These are phyloP conservation scores for Bacillus rossius DNA, from an alignment of 1,140 invertebrate genomes.

Conservation along the genomic window DNA sequence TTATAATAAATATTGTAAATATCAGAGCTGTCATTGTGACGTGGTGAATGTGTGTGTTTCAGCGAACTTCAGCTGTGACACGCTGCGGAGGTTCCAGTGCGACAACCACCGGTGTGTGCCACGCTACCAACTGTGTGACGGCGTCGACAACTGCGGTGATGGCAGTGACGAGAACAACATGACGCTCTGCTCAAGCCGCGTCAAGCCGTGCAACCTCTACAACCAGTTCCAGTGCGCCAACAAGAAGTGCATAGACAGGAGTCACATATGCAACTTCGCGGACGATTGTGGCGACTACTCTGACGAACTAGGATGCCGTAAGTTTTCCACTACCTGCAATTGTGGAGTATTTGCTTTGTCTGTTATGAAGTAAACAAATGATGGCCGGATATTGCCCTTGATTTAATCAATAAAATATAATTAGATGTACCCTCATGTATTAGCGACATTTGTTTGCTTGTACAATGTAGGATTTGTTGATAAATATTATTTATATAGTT, in stretches of 20 bases:
- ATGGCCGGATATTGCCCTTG: too few relatives aligned
- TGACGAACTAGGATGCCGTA: conserved; percentile 87
- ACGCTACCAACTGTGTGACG: conserved; percentile 76
- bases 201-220: conserved; percentile 64
- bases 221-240: conserved; percentile 87
- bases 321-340: conserved; percentile 36
- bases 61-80: conserved; percentile 78
- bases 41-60: too few relatives aligned
- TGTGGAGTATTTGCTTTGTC: too few relatives aligned
- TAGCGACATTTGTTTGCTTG: too few relatives aligned
- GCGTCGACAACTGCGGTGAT: conserved; percentile 88
- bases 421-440: too few relatives aligned
- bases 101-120: conserved; percentile 84
- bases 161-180: conserved; percentile 91
- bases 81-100: conserved; percentile 77
- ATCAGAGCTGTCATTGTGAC: too few relatives aligned
- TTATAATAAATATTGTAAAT: too few relatives aligned
- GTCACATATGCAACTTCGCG: conserved; percentile 75
- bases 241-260: conserved; percentile 77
- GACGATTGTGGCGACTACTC: conserved; percentile 80
- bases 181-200: conserved; percentile 69
- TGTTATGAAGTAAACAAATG: too few relatives aligned
- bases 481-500: too few relatives aligned
- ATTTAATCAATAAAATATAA: too few relatives aligned
- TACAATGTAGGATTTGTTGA: too few relatives aligned